Evolutionary conservation across 2,113 vertebrate genomes (phyloP).

Genomic region (Galbula dea): DNA sequence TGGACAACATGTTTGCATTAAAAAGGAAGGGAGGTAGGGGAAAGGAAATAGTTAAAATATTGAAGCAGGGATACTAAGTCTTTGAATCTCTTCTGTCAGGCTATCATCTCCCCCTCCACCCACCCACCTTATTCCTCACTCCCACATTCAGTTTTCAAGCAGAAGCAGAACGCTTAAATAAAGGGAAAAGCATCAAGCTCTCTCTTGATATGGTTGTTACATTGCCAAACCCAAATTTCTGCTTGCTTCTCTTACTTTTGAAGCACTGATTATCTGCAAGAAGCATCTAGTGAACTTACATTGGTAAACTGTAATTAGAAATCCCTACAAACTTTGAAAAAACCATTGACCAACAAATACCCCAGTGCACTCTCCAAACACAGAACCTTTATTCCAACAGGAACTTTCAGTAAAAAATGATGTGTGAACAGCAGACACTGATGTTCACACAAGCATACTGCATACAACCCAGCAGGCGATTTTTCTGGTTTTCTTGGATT

Average conservation of each 20-base stretch:
- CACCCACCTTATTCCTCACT: background rate
- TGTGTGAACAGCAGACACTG: constrained; percentile 77
- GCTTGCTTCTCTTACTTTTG: background rate
- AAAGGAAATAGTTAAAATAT: background rate
- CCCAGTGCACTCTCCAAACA: constrained; percentile 62
- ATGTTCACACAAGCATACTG: constrained; percentile 74
- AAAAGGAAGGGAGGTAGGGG: background rate
- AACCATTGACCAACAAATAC: constrained; percentile 59
- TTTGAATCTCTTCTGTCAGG: constrained; percentile 1
- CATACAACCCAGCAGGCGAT: constrained; percentile 74
- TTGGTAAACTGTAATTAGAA: constrained; percentile 43
- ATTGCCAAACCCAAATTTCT: background rate
- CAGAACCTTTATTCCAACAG: constrained; percentile 74
- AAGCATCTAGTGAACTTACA: background rate
- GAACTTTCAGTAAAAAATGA: constrained; percentile 70
- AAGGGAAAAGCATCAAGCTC: background rate
- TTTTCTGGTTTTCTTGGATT: constrained; percentile 74
- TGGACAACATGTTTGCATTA: background rate
- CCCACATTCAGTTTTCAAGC: background rate
- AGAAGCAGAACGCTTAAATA: background rate
- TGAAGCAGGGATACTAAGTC: background rate
- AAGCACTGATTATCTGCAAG: constrained; percentile 36
- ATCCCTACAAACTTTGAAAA: constrained; percentile 45
- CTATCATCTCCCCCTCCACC: background rate
- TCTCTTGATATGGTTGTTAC: background rate